Evolutionary conservation across 2,797 vertebrate species (phyloP).

Genomic region (Toxotes lorentzi): DNA sequence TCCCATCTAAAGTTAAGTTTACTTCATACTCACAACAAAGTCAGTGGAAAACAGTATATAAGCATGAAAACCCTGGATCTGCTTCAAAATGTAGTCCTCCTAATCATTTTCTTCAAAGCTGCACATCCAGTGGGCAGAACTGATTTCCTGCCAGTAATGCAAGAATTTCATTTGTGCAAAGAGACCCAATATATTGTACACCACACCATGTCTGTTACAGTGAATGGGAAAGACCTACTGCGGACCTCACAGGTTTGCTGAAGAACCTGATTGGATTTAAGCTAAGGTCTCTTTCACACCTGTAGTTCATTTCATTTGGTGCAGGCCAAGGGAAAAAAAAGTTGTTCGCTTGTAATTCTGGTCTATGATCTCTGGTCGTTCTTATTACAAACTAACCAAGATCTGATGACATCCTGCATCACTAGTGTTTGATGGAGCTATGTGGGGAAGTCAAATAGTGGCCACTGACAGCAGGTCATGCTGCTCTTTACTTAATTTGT

Average conservation of each 20-base stretch:
- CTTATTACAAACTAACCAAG: neutral
- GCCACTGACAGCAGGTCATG: neutral
- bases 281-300: neutral
- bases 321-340: neutral
- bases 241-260: slow-evolving; percentile 1
- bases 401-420: neutral
- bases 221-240: slow-evolving; percentile 2
- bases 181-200: neutral
- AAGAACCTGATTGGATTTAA: slow-evolving; percentile 3
- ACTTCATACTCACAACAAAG: neutral
- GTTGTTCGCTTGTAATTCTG: neutral
- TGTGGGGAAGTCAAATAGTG: neutral
- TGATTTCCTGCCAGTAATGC: slow-evolving; percentile 22
- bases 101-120: slow-evolving; percentile 34
- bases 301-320: neutral
- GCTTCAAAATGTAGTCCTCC: slow-evolving; percentile 4
- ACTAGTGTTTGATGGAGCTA: neutral
- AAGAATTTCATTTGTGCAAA: slow-evolving; percentile 18
- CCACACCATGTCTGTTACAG: neutral
- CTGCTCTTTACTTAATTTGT: neutral
- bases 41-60: neutral
- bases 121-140: slow-evolving; percentile 5
- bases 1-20: neutral
- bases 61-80: neutral
- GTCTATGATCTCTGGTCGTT: neutral